Conservation (phyloP, 2,888 invertebrate species). For the Synergus umbraculus region DNA sequence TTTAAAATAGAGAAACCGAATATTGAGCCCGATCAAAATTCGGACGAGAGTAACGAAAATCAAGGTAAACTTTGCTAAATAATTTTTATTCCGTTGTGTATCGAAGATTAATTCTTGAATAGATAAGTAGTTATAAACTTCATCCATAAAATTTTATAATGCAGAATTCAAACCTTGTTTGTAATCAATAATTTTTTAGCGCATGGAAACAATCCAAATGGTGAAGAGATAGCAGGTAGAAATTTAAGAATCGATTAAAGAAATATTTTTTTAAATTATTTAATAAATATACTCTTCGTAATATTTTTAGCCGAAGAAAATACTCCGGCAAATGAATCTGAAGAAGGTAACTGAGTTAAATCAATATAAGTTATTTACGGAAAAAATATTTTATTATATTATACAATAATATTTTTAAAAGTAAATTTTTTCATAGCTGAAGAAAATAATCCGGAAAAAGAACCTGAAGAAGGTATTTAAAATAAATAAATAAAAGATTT, state of each 20-base stretch:
- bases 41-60: conserved; percentile 30
- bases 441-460: conserved; percentile 26
- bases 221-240: conserved; percentile 43
- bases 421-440: conserved; percentile 17
- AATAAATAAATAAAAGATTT: background rate
- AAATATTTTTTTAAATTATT: conserved; percentile 25
- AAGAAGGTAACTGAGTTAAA: conserved; percentile 8
- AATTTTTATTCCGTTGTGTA: background rate
- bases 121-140: background rate
- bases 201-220: conserved; percentile 41
- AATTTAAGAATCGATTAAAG: conserved; percentile 38
- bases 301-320: conserved; percentile 17
- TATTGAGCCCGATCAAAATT: conserved; percentile 12
- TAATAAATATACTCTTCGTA: background rate
- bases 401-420: background rate
- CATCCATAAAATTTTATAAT: background rate
- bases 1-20: conserved; percentile 21
- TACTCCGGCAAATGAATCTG: background rate
- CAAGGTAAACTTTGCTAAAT: conserved; percentile 23
- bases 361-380: background rate
- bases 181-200: background rate
- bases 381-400: background rate
- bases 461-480: conserved; percentile 32
- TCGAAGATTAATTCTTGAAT: background rate
- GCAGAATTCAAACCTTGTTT: background rate